These are phyloP conservation scores for Pseudomugil gertrudae DNA, from an alignment of 2,797 vertebrate genomes.

Conservation along the genomic window DNA sequence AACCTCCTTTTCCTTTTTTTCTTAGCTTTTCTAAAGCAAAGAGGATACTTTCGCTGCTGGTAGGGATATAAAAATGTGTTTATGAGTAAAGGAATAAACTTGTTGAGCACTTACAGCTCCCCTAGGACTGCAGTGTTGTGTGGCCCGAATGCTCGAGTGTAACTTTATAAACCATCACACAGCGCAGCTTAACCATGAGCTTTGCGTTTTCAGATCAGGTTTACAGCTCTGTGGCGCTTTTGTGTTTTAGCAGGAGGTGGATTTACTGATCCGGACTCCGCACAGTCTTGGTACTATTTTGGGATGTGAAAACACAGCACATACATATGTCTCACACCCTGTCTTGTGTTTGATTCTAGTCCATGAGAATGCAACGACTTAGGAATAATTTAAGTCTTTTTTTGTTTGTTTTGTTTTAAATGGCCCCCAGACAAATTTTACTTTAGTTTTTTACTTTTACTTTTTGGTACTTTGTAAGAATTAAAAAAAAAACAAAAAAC, in stretches of 20 bases:
- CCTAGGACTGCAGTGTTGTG: neutral
- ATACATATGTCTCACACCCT: neutral
- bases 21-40: neutral
- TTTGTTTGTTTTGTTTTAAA: neutral
- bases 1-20: slow-evolving; percentile 8
- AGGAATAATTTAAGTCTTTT: neutral
- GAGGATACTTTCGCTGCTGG: neutral
- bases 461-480: too few species aligned
- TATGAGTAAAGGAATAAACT: neutral
- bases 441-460: neutral
- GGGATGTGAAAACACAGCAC: slow-evolving; percentile 3
- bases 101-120: neutral
- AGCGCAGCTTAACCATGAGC: slow-evolving; percentile 6
- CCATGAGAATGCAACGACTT: neutral
- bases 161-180: slow-evolving; percentile 3
- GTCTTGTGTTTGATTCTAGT: neutral
- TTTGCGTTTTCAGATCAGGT: slow-evolving; percentile 18
- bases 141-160: neutral
- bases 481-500: neutral
- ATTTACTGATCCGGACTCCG: slow-evolving; percentile 28
- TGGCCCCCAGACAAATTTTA: too few species aligned
- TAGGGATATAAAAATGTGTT: neutral
- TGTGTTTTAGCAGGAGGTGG: neutral
- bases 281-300: too few species aligned
- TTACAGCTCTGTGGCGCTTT: neutral